Evolutionary conservation across 2,113 vertebrate genomes (phyloP).

Genomic region (Pterocles gutturalis): DNA sequence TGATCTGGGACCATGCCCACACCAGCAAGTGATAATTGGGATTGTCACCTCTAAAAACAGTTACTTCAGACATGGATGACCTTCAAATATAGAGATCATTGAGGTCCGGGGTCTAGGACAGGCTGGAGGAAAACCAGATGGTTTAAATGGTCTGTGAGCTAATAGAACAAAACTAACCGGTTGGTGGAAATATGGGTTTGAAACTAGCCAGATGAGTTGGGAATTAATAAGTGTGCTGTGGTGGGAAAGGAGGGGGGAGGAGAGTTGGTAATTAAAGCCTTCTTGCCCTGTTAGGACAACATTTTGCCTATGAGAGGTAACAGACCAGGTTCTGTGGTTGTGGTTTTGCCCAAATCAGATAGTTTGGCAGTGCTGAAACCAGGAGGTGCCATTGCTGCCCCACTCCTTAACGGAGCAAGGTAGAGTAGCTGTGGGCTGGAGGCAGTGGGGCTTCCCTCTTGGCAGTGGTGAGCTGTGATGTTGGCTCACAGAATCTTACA

Average conservation of each 20-base stretch:
- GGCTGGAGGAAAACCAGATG: conserved; percentile 54
- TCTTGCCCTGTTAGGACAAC: background rate
- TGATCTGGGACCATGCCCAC: background rate
- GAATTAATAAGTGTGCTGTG: background rate
- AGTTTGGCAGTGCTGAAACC: background rate
- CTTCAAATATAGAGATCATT: conserved; percentile 37
- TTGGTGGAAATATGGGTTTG: conserved; percentile 40
- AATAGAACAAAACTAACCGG: conserved; percentile 39
- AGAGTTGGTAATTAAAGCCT: background rate
- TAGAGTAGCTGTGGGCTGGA: background rate
- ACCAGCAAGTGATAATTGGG: background rate
- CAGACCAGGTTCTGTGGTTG: background rate
- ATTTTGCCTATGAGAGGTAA: background rate
- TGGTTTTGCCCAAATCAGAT: background rate
- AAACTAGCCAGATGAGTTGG: conserved; percentile 57
- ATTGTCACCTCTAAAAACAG: conserved; percentile 51
- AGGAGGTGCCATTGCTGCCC: background rate
- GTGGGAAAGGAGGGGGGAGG: background rate
- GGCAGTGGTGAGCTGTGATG: background rate
- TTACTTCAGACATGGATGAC: background rate
- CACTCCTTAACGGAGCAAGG: fast-evolving
- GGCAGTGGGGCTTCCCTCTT: background rate
- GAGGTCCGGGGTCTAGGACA: conserved; percentile 37
- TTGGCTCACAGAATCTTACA: background rate
- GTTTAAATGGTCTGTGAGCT: conserved; percentile 19